Evolutionary conservation across 1,140 invertebrate species (phyloP).

Genomic region (Bacillus rossius): DNA sequence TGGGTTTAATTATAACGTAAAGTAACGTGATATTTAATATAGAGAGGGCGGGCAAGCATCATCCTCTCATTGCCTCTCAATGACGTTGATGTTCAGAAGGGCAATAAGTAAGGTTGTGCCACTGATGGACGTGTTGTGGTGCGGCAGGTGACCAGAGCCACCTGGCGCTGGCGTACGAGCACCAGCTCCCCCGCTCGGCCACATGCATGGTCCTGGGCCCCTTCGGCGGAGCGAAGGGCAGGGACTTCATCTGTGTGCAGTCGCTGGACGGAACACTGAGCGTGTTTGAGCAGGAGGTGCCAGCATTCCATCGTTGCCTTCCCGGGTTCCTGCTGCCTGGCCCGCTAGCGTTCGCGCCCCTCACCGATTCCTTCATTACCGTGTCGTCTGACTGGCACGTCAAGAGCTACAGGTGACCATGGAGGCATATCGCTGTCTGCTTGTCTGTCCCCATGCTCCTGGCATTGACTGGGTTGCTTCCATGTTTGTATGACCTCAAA

Average conservation of each 20-base stretch:
- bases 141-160: conserved; percentile 56
- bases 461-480: too few species aligned
- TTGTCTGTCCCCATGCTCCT: too few species aligned
- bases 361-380: conserved; percentile 75
- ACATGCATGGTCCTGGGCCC: conserved; percentile 66
- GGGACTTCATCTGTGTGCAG: conserved; percentile 83
- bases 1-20: too few species aligned
- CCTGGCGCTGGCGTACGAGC: conserved; percentile 56
- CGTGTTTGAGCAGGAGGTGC: conserved; percentile 86
- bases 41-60: too few species aligned
- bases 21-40: too few species aligned
- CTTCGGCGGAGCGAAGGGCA: conserved; percentile 70
- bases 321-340: conserved; percentile 72
- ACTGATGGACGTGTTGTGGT: too few species aligned
- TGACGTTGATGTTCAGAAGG: too few species aligned
- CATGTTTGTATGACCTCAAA: too few species aligned
- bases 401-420: conserved; percentile 69
- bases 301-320: conserved; percentile 67
- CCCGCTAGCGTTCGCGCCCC: conserved; percentile 67
- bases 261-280: conserved; percentile 75
- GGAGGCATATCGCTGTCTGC: background rate
- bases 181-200: conserved; percentile 55
- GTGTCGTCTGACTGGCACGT: conserved; percentile 65
- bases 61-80: too few species aligned
- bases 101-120: too few species aligned